Percentiles rank a stretch among this genome's conserved stretches.
These are phyloP conservation scores for Atethmia centrago DNA, from an alignment of 2,888 invertebrate genomes.

Conservation along the genomic window DNA sequence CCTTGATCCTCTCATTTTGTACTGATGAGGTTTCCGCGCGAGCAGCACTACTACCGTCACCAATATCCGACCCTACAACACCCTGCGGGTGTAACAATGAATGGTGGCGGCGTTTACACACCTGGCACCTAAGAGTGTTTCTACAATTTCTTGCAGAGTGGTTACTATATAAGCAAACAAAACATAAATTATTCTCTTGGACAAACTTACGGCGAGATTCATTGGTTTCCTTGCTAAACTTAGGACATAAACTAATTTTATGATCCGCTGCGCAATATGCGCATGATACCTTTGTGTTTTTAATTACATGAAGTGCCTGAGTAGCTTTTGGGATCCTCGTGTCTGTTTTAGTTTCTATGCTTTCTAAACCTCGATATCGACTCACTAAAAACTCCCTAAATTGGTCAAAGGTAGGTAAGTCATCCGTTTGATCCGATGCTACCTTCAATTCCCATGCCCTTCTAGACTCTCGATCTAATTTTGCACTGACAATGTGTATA, in stretches of 20 bases:
- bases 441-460: slow-evolving; percentile 2
- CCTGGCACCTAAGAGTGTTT: slow-evolving; percentile 10
- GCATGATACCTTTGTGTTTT: background rate
- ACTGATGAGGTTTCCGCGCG: too few relatives aligned
- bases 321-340: background rate
- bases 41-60: too few relatives aligned
- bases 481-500: background rate
- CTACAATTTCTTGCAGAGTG: slow-evolving; percentile 56
- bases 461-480: background rate
- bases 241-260: background rate
- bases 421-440: background rate
- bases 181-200: slow-evolving; percentile 32
- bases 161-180: slow-evolving; percentile 15
- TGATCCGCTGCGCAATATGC: background rate
- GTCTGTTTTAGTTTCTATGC: background rate
- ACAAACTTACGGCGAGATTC: background rate
- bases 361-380: slow-evolving; percentile 1
- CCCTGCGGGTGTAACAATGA: slow-evolving; percentile 25
- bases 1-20: too few relatives aligned
- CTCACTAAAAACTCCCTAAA: background rate
- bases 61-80: too few relatives aligned
- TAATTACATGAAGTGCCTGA: background rate
- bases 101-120: slow-evolving; percentile 11
- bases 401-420: slow-evolving; percentile 5
- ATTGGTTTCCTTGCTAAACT: background rate